Conservation (phyloP, 2,797 vertebrate genomes). For the Enteromius radiatus region DNA sequence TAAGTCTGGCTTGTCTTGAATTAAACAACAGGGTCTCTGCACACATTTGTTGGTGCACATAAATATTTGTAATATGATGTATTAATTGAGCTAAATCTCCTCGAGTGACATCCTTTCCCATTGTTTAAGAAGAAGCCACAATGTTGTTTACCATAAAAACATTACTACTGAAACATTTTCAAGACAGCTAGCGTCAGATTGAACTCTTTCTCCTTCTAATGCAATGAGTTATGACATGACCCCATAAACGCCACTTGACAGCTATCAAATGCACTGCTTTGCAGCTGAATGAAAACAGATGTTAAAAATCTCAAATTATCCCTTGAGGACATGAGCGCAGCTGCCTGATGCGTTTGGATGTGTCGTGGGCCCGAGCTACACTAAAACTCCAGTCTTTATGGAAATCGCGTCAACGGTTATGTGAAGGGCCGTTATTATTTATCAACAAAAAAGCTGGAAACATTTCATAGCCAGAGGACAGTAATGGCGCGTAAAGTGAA, state of each 20-base stretch:
- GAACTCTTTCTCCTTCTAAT: constrained; percentile 8
- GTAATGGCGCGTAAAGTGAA: neutral
- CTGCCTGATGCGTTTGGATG: constrained; percentile 32
- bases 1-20: neutral
- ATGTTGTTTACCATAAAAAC: neutral
- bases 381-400: constrained; percentile 27
- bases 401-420: constrained; percentile 4
- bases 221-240: constrained; percentile 26
- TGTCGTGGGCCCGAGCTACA: neutral
- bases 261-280: constrained; percentile 19
- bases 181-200: neutral
- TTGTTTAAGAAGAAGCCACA: neutral
- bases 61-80: neutral
- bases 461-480: neutral
- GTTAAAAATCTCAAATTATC: constrained; percentile 33
- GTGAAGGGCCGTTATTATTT: constrained; percentile 21
- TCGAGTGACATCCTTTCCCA: neutral
- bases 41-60: neutral
- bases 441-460: constrained; percentile 36
- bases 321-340: constrained; percentile 17
- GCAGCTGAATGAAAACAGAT: constrained; percentile 44
- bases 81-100: neutral
- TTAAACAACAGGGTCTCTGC: neutral
- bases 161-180: neutral
- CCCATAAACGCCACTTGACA: constrained; percentile 26